Evolutionary conservation across 35 echinoderm and acorn worm genomes (phyloP), one percentile per base, ranked within the genome.

Genomic region (Heliocidaris erythrogramma): DNA sequence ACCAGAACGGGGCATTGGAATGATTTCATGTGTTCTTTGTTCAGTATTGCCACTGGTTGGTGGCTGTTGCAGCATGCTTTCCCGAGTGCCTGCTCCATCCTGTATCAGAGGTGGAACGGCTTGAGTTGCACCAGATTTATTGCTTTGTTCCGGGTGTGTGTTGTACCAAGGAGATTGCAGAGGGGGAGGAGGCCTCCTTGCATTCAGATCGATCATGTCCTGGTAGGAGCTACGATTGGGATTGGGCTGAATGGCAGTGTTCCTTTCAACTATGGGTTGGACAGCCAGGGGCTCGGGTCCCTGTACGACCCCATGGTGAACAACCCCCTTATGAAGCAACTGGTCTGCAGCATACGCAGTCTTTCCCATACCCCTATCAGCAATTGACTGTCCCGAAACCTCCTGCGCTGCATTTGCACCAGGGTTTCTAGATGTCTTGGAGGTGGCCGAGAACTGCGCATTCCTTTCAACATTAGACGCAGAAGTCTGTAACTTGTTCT

Each of bases 41-140:
- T 92, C 91, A 50, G 29, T 30, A 13, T 16, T 24, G 48, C 49
- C 49, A 52, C 48, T 92, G 4, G 50, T 27, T 3, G 29, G 48
- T 59, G 91, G 91, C 87, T 42, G 31, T 92, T 92, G 91, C 91
- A 59, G 47, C 47, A 48, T 48, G 91, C 31, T 92, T 92, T 48
- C 91, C 91, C 50, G 91, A 92, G 91, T 56, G 31, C 29, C 48
- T 92, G 47, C 31, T 59, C 91, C 48, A 30, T 30, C 48, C 49
- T 32, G 31, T 59, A 30, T 92, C 27, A 92, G 30, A 16, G 91
- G 91, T 92, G 91, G 91, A 59, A 92, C 91, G 59, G 91, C 91
- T 13, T 92, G 91, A 30, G 91, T 92, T 92, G 91, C 91, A 92
- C 91, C 27, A 11, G 47, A 59, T 59, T 92, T 92, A 92, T 92